phyloP scores from a whole-genome alignment of 2,797 vertebrate genomes.

The Paratrypauchen microcephalus region DNA sequence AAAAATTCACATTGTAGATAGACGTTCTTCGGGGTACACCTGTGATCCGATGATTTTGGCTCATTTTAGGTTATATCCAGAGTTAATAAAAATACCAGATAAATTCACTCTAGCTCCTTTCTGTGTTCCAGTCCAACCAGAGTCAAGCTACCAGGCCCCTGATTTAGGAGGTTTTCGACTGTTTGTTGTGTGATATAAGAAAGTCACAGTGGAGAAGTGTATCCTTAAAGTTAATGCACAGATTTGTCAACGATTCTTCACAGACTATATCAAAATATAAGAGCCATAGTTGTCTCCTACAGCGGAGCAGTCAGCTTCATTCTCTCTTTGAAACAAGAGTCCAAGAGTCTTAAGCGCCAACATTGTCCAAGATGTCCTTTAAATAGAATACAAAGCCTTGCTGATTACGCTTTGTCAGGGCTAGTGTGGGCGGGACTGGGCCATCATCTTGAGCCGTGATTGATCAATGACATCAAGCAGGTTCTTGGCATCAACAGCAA shows the following conservation, averaged over 20 bases:
- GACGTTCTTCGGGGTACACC: constrained; percentile 12
- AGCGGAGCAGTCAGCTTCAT: constrained; percentile 24
- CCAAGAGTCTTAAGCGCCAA: constrained; percentile 39
- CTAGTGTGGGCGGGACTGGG: constrained; percentile 89
- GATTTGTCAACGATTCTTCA: constrained; percentile 43
- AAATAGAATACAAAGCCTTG: constrained; percentile 20
- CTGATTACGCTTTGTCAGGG: constrained; percentile 19
- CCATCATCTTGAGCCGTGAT: constrained; percentile 91
- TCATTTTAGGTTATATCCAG: constrained; percentile 17
- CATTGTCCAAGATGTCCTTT: constrained; percentile 21
- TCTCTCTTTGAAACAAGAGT: constrained; percentile 22
- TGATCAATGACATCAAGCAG: constrained; percentile 97
- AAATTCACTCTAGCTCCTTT: constrained; percentile 24
- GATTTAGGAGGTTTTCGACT: constrained; percentile 64
- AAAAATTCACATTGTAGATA: constrained; percentile 20
- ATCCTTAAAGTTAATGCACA: constrained; percentile 38
- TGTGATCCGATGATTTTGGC: constrained; percentile 10
- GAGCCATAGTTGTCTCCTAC: constrained; percentile 28
- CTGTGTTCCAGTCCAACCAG: constrained; percentile 42
- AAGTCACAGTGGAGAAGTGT: constrained; percentile 68
- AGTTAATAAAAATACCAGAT: constrained; percentile 3
- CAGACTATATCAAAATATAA: constrained; percentile 32
- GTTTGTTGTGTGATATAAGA: constrained; percentile 44
- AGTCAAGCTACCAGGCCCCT: constrained; percentile 59
- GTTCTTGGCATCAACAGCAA: constrained; percentile 98